Evolutionary conservation across 2,113 vertebrate species (phyloP).

Genomic region (Tychaedon coryphoeus): DNA sequence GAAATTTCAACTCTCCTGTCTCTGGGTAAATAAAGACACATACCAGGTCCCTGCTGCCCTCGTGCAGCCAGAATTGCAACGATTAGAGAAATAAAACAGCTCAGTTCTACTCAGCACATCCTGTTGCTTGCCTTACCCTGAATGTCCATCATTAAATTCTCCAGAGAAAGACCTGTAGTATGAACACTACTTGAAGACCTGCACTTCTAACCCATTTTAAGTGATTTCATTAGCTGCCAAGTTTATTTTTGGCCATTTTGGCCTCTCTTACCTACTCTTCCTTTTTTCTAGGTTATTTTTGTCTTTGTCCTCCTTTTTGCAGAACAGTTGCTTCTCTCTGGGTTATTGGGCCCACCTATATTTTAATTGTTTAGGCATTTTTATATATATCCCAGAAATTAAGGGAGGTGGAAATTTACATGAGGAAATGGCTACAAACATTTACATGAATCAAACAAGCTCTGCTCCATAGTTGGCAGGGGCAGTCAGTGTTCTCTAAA

Average conservation of each 20-base stretch:
- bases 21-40: neutral
- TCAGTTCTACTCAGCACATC: neutral
- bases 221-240: constrained; percentile 24
- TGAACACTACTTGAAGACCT: neutral
- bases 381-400: neutral
- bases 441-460: neutral
- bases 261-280: constrained; percentile 31
- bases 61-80: neutral
- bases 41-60: neutral
- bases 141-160: neutral
- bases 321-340: constrained; percentile 26
- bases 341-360: neutral
- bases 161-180: neutral
- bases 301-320: constrained; percentile 52
- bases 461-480: neutral
- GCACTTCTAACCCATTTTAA: constrained; percentile 49
- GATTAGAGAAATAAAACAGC: neutral
- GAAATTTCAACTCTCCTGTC: neutral
- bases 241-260: constrained; percentile 48
- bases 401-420: neutral
- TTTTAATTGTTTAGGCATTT: constrained; percentile 46
- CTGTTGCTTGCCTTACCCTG: neutral
- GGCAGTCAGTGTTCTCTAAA: neutral
- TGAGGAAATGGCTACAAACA: neutral
- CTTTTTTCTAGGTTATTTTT: constrained; percentile 51